A percentile compares a stretch with the other conserved stretches of the same genome.
Conservation (phyloP, 2,113 vertebrate genomes). For the human region GRCh38 chr1:116271001-116271500, state of each 20-base stretch:
- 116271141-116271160: background rate
- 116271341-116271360: background rate
- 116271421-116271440: background rate
- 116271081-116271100: background rate
- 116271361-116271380: background rate
- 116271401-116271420: background rate
- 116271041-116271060: background rate
- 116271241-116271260: background rate
- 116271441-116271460: too few relatives aligned
- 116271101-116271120: background rate
- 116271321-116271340: background rate
- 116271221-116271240: background rate
- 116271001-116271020: background rate
- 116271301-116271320: background rate
- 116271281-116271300: background rate
- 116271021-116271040: background rate
- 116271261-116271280: background rate
- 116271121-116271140: background rate
- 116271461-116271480: too few relatives aligned
- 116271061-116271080: background rate
- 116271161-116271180: background rate
- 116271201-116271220: background rate
- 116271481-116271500: too few relatives aligned
- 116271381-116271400: background rate
- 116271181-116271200: background rate